phyloP scores from a whole-genome alignment of 2,888 invertebrate genomes.

The Spilosoma lubricipeda region DNA sequence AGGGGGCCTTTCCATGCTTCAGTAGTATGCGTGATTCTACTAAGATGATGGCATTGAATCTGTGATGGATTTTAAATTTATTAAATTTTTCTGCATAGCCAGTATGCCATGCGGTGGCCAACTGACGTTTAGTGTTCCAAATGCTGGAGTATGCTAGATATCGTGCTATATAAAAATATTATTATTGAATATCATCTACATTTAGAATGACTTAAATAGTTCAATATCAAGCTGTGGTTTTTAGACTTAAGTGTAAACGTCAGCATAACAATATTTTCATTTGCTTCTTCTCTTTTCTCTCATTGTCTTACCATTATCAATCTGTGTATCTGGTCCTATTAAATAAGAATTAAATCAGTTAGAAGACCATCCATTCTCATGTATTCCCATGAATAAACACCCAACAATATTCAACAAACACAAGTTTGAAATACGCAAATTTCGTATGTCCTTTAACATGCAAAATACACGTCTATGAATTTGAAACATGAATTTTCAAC shows the following conservation, averaged over 20 bases:
- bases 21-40: too few species aligned
- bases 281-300: background rate
- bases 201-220: background rate
- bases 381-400: background rate
- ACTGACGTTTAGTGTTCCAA: background rate
- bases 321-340: background rate
- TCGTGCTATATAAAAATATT: background rate
- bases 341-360: background rate
- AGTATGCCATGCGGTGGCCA: too few species aligned
- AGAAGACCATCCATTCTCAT: background rate
- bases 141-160: background rate
- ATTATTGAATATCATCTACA: background rate
- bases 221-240: background rate
- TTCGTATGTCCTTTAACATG: background rate
- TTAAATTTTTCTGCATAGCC: too few species aligned
- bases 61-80: too few species aligned
- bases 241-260: background rate
- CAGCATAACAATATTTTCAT: background rate
- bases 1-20: too few species aligned
- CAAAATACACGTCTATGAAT: constrained; percentile 1
- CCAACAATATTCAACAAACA: background rate
- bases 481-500: background rate
- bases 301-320: background rate
- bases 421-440: background rate
- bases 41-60: too few species aligned